Conservation (phyloP, 2,888 invertebrate species). For the Dynastes maya region DNA sequence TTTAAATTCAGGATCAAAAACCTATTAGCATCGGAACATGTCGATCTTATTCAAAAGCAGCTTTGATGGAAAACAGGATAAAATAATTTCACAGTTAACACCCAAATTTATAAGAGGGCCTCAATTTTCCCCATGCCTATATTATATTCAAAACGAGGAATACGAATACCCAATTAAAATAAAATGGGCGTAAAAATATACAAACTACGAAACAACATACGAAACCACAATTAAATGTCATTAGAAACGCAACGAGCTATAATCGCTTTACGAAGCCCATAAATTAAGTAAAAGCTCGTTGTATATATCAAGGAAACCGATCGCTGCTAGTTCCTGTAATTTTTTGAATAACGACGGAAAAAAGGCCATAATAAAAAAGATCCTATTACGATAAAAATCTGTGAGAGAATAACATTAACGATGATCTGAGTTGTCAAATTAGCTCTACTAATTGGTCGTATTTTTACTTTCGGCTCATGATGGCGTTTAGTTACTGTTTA, state of each 20-base stretch:
- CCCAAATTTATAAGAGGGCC: too few species aligned
- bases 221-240: constrained; percentile 63
- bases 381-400: constrained; percentile 21
- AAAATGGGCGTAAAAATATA: constrained; percentile 53
- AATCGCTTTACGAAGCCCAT: constrained; percentile 62
- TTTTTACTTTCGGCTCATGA: neutral
- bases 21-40: too few species aligned
- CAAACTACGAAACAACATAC: constrained; percentile 47
- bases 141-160: neutral
- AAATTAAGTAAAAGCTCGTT: constrained; percentile 55
- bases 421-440: constrained; percentile 23
- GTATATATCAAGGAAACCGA: constrained; percentile 12
- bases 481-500: neutral
- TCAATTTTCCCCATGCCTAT: neutral
- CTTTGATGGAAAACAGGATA: too few species aligned
- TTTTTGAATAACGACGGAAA: constrained; percentile 10
- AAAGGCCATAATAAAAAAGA: constrained; percentile 17
- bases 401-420: constrained; percentile 14
- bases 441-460: constrained; percentile 13
- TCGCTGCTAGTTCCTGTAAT: constrained; percentile 9
- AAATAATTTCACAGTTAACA: too few species aligned
- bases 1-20: too few species aligned
- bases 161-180: constrained; percentile 18
- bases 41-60: too few species aligned
- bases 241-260: constrained; percentile 65